Base-by-base conservation (phyloP, 2,113 vertebrate species). In the Camelus dromedarius region DNA sequence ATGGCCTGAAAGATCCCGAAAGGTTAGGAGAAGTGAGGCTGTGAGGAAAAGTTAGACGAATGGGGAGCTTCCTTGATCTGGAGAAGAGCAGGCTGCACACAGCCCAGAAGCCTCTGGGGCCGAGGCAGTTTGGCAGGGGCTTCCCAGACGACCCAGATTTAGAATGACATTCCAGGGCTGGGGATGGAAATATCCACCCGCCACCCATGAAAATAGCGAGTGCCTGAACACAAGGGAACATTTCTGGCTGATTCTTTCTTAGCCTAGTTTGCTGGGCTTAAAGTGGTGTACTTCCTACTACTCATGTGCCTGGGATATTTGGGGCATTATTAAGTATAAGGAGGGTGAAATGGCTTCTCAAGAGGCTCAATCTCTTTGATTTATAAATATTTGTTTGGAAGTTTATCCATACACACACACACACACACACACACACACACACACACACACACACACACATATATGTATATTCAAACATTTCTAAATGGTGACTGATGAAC, bases 311-410 rank as follows among this genome's bases (percentile, higher is more conserved):
- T 96, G 48, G 62, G n/a, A 77, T 92, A 72, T 90, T 86, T 83
- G 56, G 6, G 50, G 32, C 12, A n/a, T 64, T 50, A 58, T 77
- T 82, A 83, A 54, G 42, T n/a, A 79, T n/a, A 2, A 30, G 22
- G 60, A 86, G 24, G 9, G 42, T 81, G 54, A 88, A 80, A 62
- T 28, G 0, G 14, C 89, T 88, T 95, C 62, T 70, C 70, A 66
- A 76, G n/a, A 54, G 72, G 60, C 32, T 92, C 22, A 75, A 1
- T 26, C 73, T 19, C 26, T 92, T 87, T 66, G 15, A 56, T 50
- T 91, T 91, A 26, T 88, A 87, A 90, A 88, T 88, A 69, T 76
- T 88, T 89, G 13, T 62, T 88, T 92, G 30, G 14, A 93, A 66
- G 11, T 48, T 75, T 91, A 62, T 92, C 56, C 50, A 42, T 5